A percentile compares a stretch with the other conserved stretches of the same genome.
Conservation (phyloP, 1,140 invertebrate species). For the Stratiolaelaps scimitus region DNA sequence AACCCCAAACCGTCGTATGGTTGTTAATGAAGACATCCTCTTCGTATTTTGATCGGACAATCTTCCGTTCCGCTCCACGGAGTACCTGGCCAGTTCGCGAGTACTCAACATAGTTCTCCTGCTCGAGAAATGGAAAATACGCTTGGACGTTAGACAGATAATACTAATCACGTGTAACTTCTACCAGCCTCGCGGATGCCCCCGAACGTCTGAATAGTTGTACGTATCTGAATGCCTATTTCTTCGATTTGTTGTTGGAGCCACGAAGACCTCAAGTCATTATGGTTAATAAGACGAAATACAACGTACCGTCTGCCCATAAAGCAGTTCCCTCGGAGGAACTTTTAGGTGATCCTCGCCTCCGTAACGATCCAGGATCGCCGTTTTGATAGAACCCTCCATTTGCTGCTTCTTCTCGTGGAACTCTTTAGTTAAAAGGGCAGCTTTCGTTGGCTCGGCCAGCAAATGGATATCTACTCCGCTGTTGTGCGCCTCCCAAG, state of each 20-base stretch:
- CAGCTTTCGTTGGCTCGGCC: constrained; percentile 93
- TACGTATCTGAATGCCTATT: no score
- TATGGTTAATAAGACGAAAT: no score
- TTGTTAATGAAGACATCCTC: constrained; percentile 87
- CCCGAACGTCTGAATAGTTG: no score
- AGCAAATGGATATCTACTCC: constrained; percentile 90
- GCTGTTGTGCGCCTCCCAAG: constrained; percentile 88
- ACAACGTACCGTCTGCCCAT: constrained; percentile 63
- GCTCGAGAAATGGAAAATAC: background rate
- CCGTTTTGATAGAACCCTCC: constrained; percentile 58
- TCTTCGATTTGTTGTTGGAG: no score
- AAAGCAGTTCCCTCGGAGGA: constrained; percentile 66
- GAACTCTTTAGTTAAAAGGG: constrained; percentile 77
- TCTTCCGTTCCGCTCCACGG: constrained; percentile 76
- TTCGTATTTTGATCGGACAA: constrained; percentile 78
- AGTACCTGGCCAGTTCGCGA: constrained; percentile 84
- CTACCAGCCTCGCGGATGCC: no score
- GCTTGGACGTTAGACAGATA: constrained; percentile 14
- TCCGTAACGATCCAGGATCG: constrained; percentile 72
- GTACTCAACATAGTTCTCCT: constrained; percentile 89
- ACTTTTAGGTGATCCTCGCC: constrained; percentile 78
- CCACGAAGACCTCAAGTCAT: no score
- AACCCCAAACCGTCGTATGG: constrained; percentile 87
- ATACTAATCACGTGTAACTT: background rate
- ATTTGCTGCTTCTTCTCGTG: constrained; percentile 73